Conservation (phyloP, 1,140 invertebrate genomes). For the Macrobrachium nipponense region DNA sequence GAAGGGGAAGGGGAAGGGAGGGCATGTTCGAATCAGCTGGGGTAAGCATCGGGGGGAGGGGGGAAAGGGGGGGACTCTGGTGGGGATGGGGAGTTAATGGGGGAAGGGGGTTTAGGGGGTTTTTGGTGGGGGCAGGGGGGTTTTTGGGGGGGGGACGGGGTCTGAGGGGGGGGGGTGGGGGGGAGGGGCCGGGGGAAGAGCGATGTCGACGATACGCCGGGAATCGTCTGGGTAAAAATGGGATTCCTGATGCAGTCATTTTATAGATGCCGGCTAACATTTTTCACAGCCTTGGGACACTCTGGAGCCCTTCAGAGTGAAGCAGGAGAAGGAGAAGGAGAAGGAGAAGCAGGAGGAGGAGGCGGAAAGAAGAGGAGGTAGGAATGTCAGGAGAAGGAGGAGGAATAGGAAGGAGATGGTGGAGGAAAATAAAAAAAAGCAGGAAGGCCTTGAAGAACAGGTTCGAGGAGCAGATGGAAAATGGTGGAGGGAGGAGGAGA, state of each 20-base stretch:
- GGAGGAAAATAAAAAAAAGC: no score
- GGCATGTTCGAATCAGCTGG: no score
- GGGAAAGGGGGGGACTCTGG: no score
- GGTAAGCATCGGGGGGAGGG: no score
- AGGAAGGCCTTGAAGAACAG: no score
- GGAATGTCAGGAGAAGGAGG: no score
- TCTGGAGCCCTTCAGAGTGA: neutral
- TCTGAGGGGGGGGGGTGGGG: neutral
- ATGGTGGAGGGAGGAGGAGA: no score
- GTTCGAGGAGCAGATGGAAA: no score
- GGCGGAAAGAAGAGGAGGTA: neutral
- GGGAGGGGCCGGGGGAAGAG: conserved; percentile 12
- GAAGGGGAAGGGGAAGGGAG: neutral
- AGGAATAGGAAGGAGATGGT: no score
- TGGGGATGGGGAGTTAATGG: no score
- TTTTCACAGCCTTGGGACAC: conserved; percentile 13
- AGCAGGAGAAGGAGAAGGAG: no score
- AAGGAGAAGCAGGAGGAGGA: neutral
- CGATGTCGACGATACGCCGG: conserved; percentile 45
- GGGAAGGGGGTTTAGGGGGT: neutral
- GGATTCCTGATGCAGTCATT: conserved; percentile 55
- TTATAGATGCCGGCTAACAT: conserved; percentile 38
- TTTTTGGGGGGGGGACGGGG: neutral
- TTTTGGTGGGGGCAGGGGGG: no score
- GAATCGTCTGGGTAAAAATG: conserved; percentile 52